Base-by-base conservation (phyloP, 2,888 invertebrate species). In the Epicampocera succincta region DNA sequence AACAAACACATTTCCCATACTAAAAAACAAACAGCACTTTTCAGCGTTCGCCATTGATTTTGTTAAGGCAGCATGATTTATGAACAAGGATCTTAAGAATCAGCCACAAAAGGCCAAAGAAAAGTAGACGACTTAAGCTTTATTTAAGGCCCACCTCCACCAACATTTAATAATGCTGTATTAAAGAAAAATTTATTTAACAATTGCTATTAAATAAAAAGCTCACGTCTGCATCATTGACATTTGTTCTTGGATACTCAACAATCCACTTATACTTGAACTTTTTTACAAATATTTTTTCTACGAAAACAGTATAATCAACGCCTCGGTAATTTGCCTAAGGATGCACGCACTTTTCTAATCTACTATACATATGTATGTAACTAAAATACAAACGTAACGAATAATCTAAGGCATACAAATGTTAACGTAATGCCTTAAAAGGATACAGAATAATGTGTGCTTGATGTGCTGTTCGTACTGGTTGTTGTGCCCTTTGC, bases 251-350 rank as follows among this genome's bases (percentile, higher is more conserved):
- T 52, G 50, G 21, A 21, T 56, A 17, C 21, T 17, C 33, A 21
- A 42, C 29, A 15, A 33, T n/a, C 17, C 46, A 46, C 40, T 25
- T 17, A 25, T 11, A 15, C 17, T 42, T 15, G 11, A 12, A 25
- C 12, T 25, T 4, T 19, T 50, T 21, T 40, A 9, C 5, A 66
- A 61, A 52, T n/a, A 61, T 44, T 12, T 21, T 25, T 17, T n/a
- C 12, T n/a, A n/a, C 0, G 17, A n/a, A 40, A 68, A 17, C 52
- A 76, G 54, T 54, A 61, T 54, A 54, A 61, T 69, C 71, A 71
- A 80, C 72, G 72, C 72, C 76, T 61, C 4, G 15, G 50, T 66
- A 72, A 76, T 80, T 68, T 72, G 60, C 76, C 48, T 60, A 56
- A 61, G 76, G 76, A 54, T 50, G 50, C 69, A 80, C 71, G 75